Conservation (phyloP, 2,797 vertebrate species). For the Enteromius trimaculatus region DNA sequence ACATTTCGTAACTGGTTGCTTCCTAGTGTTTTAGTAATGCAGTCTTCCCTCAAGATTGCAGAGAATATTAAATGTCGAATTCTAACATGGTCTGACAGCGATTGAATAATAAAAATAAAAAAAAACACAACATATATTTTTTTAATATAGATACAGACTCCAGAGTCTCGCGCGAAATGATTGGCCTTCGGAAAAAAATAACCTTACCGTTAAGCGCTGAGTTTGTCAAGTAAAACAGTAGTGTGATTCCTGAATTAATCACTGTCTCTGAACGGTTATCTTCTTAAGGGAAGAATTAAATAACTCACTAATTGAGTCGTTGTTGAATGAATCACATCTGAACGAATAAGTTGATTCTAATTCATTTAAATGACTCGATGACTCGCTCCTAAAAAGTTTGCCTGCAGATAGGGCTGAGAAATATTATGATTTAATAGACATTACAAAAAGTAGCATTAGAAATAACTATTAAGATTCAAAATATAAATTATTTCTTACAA, state of each 20-base stretch:
- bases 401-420: background rate
- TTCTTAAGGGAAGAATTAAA: background rate
- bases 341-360: background rate
- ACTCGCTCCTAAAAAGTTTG: background rate
- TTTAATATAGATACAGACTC: background rate
- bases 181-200: background rate
- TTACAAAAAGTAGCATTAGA: background rate
- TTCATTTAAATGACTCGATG: background rate
- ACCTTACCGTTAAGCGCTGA: background rate
- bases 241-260: background rate
- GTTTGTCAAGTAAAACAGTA: background rate
- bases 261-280: background rate
- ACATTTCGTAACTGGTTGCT: background rate
- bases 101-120: background rate
- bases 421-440: background rate
- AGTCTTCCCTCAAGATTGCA: background rate
- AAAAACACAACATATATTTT: background rate
- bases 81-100: background rate
- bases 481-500: background rate
- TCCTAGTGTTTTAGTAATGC: background rate
- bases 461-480: background rate
- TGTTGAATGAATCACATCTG: background rate
- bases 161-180: background rate
- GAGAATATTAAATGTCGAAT: background rate
- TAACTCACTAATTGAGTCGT: background rate